Base-by-base conservation (phyloP, 2,113 vertebrate species). In the Anarhynchus alexandrinus region DNA sequence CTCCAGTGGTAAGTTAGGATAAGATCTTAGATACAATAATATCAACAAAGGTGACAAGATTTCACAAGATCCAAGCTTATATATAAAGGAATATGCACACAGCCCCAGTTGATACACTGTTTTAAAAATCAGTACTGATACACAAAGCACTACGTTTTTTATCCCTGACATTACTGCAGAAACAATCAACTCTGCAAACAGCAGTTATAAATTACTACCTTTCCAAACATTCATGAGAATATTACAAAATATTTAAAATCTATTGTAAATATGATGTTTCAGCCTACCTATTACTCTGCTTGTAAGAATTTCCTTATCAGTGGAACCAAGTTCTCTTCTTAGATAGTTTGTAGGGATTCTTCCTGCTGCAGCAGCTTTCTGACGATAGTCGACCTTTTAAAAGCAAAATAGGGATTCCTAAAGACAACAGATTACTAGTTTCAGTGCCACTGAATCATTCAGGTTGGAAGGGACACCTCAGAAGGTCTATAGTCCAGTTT, bases 301-400 rank as follows among this genome's bases (percentile, higher is more conserved):
- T 79, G 98, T 99, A 71, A 99, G 99, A 93, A 99, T 99, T 98
- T 99, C 99, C 47, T 98, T 97, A 93, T 99, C 99, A 12, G 99
- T 99, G 73, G 98, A 98, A 70, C 99, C 99, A 43, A 99, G 96
- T 92, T 99, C 99, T 96, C 99, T 98, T 91, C 99, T 98, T 58
- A 99, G 96, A 86, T 99, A 98, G 97, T 99, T 99, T n/a, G 99
- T 99, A 67, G 99, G 99, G 96, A 99, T 99, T 95, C 99, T 99
- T 94, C 99, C 99, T 34, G 99, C 99, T 87, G 99, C 99, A 40
- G 99, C 99, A 89, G 99, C 99, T 97, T 99, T 99, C 97, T 99
- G 99, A 70, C 99, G 98, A 96, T 99, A 99, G 95, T 99, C 99
- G 93, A 99, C 99, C 99, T 99, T 97, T 96, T 47, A 65, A 10